Conservation (phyloP, 2,888 invertebrate genomes). For the Scaptomyza reducta region DNA sequence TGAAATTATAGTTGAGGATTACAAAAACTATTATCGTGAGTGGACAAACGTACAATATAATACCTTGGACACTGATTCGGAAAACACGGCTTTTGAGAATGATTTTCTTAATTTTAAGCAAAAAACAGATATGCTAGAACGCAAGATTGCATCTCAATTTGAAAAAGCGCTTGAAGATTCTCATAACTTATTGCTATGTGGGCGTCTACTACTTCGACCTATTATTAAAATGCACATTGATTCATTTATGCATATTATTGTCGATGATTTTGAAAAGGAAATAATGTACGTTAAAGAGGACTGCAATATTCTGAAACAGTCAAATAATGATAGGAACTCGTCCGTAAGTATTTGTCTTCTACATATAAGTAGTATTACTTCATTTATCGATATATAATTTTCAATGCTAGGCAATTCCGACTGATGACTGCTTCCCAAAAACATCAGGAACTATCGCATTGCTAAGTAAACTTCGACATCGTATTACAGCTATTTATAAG, state of each 20-base stretch:
- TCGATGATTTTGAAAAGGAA: conserved; percentile 88
- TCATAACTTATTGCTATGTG: conserved; percentile 89
- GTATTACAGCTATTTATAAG: conserved; percentile 87
- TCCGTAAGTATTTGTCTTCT: conserved; percentile 40
- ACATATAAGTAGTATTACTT: not conserved
- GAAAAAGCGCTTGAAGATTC: conserved; percentile 93
- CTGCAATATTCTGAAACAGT: conserved; percentile 86
- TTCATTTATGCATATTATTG: conserved; percentile 87
- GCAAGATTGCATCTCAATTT: conserved; percentile 91
- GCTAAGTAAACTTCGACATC: conserved; percentile 87
- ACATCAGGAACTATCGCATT: conserved; percentile 90
- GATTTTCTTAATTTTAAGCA: conserved; percentile 88
- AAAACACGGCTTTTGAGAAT: conserved; percentile 87
- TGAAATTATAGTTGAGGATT: conserved; percentile 81
- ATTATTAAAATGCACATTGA: conserved; percentile 90
- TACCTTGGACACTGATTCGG: conserved; percentile 90
- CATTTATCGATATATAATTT: conserved; percentile 27
- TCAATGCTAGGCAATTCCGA: conserved; percentile 84
- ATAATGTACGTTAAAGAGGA: conserved; percentile 88
- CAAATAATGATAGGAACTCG: conserved; percentile 55
- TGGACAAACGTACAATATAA: conserved; percentile 88
- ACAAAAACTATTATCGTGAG: conserved; percentile 71
- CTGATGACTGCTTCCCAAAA: conserved; percentile 90
- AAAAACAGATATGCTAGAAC: conserved; percentile 89
- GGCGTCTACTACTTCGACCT: conserved; percentile 90